Evolutionary conservation across 2,888 invertebrate genomes (phyloP).

Genomic region (Drosophila hawaiiensis): DNA sequence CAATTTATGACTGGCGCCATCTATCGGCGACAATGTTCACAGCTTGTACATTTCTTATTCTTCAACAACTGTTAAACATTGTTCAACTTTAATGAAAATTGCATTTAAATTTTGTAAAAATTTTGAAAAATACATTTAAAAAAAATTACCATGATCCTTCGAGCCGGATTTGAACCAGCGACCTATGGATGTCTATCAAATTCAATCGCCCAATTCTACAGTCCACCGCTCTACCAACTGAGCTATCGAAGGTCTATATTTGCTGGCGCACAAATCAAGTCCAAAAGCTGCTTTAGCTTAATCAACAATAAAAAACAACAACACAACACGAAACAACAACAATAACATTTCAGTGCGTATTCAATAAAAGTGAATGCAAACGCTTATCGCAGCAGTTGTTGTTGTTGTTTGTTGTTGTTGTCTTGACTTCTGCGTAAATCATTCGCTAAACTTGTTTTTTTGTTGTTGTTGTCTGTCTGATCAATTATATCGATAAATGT

Average conservation of each 20-base stretch:
- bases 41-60: not conserved
- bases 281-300: conserved; percentile 2
- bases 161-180: conserved; percentile 46
- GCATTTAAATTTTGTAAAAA: not conserved
- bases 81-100: not conserved
- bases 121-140: not conserved
- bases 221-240: conserved; percentile 81
- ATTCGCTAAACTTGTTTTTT: not conserved
- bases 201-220: conserved; percentile 50
- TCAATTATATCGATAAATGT: not conserved
- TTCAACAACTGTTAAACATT: not conserved
- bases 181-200: conserved; percentile 36
- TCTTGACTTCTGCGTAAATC: not conserved
- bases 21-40: conserved; percentile 12
- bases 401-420: not conserved
- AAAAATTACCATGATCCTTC: conserved; percentile 17
- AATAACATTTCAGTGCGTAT: not conserved
- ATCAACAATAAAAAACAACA: conserved; percentile 4
- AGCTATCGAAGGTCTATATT: conserved; percentile 71
- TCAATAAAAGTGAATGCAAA: conserved; percentile 9
- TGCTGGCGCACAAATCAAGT: conserved; percentile 13
- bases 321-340: not conserved
- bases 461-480: not conserved
- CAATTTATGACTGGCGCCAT: conserved; percentile 37
- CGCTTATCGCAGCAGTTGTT: not conserved